phyloP scores from a whole-genome alignment of 2,113 vertebrate genomes.

The Aplodontia rufa region DNA sequence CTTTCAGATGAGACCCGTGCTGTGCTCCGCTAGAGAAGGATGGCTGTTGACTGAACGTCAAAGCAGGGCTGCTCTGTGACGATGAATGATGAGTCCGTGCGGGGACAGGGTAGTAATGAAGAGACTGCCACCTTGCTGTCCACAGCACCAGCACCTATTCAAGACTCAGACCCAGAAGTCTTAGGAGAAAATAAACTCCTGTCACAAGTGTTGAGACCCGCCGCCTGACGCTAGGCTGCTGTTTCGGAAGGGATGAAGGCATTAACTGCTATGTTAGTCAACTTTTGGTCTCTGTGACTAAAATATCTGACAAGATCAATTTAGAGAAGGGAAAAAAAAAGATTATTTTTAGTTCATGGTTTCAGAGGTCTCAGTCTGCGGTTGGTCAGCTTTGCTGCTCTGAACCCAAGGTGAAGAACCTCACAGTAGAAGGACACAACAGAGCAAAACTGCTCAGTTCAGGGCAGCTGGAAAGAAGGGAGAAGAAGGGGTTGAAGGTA shows the following conservation, averaged over 20 bases:
- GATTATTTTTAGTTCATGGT: too few relatives aligned
- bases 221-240: fast-evolving
- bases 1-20: neutral
- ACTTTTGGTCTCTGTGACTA: too few relatives aligned
- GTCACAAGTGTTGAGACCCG: neutral
- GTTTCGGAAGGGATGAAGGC: neutral
- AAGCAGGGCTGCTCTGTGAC: neutral
- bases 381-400: too few relatives aligned
- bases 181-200: neutral
- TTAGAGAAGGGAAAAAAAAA: too few relatives aligned
- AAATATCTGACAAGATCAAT: too few relatives aligned
- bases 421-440: too few relatives aligned
- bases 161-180: neutral
- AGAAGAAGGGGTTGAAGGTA: too few relatives aligned
- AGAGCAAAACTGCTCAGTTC: too few relatives aligned
- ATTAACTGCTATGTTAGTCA: neutral
- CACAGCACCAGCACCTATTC: neutral
- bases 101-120: neutral
- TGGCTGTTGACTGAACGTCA: neutral
- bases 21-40: neutral
- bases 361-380: too few relatives aligned
- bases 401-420: too few relatives aligned
- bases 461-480: too few relatives aligned
- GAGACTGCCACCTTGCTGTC: neutral
- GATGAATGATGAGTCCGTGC: fast-evolving